These are phyloP conservation scores for Ceratina australensis DNA, from an alignment of 1,140 invertebrate species.

Conservation along the genomic window DNA sequence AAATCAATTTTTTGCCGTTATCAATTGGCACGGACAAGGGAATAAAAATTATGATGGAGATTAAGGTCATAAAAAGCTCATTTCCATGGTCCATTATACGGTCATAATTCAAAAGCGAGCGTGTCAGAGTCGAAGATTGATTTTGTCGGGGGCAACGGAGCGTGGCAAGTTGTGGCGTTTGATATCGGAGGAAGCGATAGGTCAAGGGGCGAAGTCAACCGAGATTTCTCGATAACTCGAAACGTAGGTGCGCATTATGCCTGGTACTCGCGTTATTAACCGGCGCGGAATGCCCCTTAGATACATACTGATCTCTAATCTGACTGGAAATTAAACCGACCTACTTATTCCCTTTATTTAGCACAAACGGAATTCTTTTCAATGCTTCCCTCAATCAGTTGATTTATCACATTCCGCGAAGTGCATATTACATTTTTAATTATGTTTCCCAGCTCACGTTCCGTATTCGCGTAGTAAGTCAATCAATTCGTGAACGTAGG, in stretches of 20 bases:
- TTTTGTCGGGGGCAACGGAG: conserved; percentile 44
- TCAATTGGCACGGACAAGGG: background rate
- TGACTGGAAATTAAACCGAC: too few relatives aligned
- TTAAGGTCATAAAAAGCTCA: background rate
- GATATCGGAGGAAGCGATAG: conserved; percentile 42
- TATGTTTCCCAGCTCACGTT: too few relatives aligned
- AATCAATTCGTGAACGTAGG: background rate
- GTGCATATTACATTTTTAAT: too few relatives aligned
- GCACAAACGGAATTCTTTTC: too few relatives aligned
- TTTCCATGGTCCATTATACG: conserved; percentile 30
- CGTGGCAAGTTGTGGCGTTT: conserved; percentile 55
- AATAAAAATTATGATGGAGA: background rate
- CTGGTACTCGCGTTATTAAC: conserved; percentile 53
- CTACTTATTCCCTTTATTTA: too few relatives aligned
- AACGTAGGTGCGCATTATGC: conserved; percentile 48
- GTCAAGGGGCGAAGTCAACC: conserved; percentile 59
- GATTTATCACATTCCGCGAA: too few relatives aligned
- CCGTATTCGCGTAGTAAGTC: background rate
- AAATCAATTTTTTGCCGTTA: background rate
- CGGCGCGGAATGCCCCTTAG: background rate
- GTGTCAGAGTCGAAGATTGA: conserved; percentile 28
- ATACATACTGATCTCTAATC: background rate
- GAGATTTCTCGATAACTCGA: conserved; percentile 39
- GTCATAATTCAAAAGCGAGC: conserved; percentile 8
- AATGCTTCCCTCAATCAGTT: too few relatives aligned